Evolutionary conservation across 1,140 invertebrate genomes (phyloP).

Genomic region (Drosophila subobscura): DNA sequence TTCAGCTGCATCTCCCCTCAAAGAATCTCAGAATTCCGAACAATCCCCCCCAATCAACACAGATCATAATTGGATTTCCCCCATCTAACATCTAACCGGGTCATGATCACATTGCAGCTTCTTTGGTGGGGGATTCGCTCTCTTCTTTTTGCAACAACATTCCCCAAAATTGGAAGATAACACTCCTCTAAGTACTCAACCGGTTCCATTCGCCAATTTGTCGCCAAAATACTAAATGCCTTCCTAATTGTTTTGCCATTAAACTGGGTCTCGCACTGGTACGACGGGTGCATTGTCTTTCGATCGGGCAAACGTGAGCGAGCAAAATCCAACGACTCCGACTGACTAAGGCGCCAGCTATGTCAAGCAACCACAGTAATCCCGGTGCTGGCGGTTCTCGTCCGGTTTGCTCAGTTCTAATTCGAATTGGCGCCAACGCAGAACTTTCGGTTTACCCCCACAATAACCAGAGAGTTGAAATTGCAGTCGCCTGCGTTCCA

Average conservation of each 20-base stretch:
- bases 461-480: slow-evolving; percentile 11
- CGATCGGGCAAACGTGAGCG: slow-evolving; percentile 3
- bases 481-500: slow-evolving; percentile 55
- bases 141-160: slow-evolving; percentile 35
- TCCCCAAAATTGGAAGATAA: slow-evolving; percentile 25
- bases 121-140: slow-evolving; percentile 1
- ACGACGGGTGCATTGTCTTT: slow-evolving; percentile 62
- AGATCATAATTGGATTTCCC: slow-evolving; percentile 45
- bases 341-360: slow-evolving; percentile 67
- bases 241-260: slow-evolving; percentile 79
- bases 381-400: slow-evolving; percentile 46
- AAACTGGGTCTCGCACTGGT: slow-evolving; percentile 34
- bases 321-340: slow-evolving; percentile 13
- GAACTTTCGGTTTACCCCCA: slow-evolving; percentile 21
- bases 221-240: slow-evolving; percentile 64
- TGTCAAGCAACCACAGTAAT: slow-evolving; percentile 63
- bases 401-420: slow-evolving; percentile 73
- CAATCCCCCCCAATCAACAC: slow-evolving; percentile 8
- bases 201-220: slow-evolving; percentile 46
- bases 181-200: slow-evolving; percentile 53
- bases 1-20: too few species aligned
- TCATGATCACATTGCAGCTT: slow-evolving; percentile 17
- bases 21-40: background rate
- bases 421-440: slow-evolving; percentile 64
- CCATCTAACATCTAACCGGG: slow-evolving; percentile 33